Evolutionary conservation across 2,888 invertebrate species (phyloP), one percentile per base, ranked within the genome.

Genomic region (Malacosoma neustria): DNA sequence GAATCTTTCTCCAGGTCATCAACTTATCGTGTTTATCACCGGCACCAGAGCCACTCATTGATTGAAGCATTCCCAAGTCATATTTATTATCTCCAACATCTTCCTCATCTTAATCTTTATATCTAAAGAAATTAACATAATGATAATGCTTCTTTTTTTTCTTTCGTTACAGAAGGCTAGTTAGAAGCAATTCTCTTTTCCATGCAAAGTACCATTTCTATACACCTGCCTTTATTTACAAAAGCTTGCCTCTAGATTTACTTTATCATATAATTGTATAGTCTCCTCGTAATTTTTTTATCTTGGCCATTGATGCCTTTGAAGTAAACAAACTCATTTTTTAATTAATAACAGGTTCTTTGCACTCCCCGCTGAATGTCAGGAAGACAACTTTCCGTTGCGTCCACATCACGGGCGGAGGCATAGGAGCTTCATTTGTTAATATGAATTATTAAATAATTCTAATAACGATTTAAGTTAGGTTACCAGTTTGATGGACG

Each of bases 81-180:
- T 84, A 84, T 36, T 80, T 49, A 38, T 58, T 82, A 32, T 66
- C 69, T 38, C 72, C 84, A 40, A 63, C 70, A 34, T 49, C 68
- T 40, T 71, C 89, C 51, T 95, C 96, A 62, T 96, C 96, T 79
- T 99, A 98, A 84, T 98, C 98, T 81, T 91, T 92, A 98, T 98
- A 99, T 85, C 97, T 97, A 71, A 96, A 95, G 73, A 99, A 99
- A 72, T 99, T 98, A 57, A 97, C 93, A 87, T 98, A 98, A 56
- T 99, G 88, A 92, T 97, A 98, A 72, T 97, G 97, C 56, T 92
- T 91, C 85, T 98, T 98, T 74, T 92, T 92, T 93, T 57, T 94
- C 94, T 70, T 93, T 94, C 39, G 95, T 93, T 54, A 98, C 85
- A 49, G 93, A 88, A 37, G 96, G 92, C 98, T 98, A 98, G 72